Evolutionary conservation across 2,113 vertebrate species (phyloP), one percentile per base, ranked within the genome.

Genomic region (Mirza zaza): DNA sequence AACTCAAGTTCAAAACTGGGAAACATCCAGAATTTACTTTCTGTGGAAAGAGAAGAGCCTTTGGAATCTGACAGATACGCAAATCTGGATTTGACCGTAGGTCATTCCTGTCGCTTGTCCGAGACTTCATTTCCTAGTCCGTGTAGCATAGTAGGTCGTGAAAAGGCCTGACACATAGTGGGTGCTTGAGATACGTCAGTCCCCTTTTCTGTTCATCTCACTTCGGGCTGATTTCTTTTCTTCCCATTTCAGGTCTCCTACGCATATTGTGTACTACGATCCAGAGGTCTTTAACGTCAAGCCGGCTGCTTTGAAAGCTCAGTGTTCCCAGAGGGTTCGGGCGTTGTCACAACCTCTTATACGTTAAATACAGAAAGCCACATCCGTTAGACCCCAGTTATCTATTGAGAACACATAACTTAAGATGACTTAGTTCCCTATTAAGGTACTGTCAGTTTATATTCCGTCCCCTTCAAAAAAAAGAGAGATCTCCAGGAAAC

Each of bases 241-340:
- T 11, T 25, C 50, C 97, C 91, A 3, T 97, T 97, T 15, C 91
- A 99, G 98, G 96, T 23, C 34, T 95, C 67, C 97, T 6, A 0
- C 79, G 57, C 45, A 1, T 34, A 7, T 79, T 1, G 12, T 87
- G 32, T 88, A 71, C 0, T 96, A 98, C 0, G 94, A 98, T n/a
- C 95, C 97, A 18, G 94, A 98, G 0, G 98, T 96, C 0, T 99
- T 99, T 96, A 96, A 4, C 2, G 98, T 98, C 89, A 99, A 98
- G 90, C 97, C 98, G 13, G 0, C 97, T 48, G 98, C 98, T 86
- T 88, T 97, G 97, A 98, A 96, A 91, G 96, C 98, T 14, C 1
- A 6, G 0, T 99, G 98, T 94, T 97, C 98, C 77, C 50, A 59
- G 1, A 96, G 98, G 68, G 6, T 98, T 68, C 61, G 5, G 7